Conservation (phyloP, 2,113 vertebrate genomes). For the Chionomys nivalis region DNA sequence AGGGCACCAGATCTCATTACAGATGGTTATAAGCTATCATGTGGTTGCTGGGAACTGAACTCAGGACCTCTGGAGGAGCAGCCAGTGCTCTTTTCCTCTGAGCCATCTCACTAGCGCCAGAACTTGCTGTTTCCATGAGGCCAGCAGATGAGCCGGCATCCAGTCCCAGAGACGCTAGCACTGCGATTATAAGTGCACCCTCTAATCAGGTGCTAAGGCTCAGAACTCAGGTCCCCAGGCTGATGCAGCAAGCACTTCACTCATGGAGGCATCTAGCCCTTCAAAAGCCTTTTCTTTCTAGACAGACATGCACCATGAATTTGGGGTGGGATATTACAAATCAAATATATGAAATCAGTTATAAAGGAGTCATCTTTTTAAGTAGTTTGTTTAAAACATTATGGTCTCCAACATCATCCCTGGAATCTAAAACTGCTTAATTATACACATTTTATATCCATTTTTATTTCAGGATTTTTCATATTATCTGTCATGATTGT, state of each 20-base stretch:
- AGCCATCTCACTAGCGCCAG: neutral
- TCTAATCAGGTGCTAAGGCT: neutral
- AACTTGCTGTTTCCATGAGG: neutral
- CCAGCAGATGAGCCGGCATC: neutral
- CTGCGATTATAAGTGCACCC: neutral
- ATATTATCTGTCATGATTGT: conserved; percentile 47
- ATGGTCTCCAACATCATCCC: conserved; percentile 41
- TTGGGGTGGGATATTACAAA: conserved; percentile 36
- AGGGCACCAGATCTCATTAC: too few species aligned
- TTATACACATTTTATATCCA: conserved; percentile 47
- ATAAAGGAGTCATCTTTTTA: conserved; percentile 63
- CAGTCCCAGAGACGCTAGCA: neutral
- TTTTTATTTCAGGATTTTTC: conserved; percentile 50
- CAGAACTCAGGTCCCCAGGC: neutral
- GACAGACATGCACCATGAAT: conserved; percentile 30
- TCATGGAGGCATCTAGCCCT: neutral
- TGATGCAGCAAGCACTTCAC: neutral
- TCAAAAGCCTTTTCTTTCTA: conserved; percentile 50
- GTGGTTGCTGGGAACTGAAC: too few species aligned
- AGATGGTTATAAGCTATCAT: too few species aligned
- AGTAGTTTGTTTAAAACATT: conserved; percentile 46
- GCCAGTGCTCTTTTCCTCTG: too few species aligned
- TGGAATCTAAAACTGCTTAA: conserved; percentile 29
- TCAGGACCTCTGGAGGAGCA: too few species aligned
- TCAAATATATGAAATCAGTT: conserved; percentile 49